Conservation (phyloP, 2,113 vertebrate genomes). For the Vicugna pacos region DNA sequence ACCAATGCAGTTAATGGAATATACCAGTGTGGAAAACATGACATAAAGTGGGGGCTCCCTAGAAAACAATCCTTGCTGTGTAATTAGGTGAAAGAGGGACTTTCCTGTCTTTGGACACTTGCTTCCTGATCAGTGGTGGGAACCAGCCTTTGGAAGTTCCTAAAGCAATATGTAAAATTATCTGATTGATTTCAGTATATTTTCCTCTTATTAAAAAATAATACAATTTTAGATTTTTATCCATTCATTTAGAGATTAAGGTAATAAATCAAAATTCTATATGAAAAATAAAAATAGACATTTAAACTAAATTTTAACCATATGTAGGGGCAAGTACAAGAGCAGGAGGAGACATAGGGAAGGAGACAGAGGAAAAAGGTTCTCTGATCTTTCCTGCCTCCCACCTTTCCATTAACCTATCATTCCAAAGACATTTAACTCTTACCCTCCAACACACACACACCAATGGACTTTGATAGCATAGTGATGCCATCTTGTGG, state of each 20-base stretch:
- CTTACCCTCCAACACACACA: not conserved
- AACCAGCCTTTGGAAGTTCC: not conserved
- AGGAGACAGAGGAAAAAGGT: not conserved
- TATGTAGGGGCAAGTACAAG: not conserved
- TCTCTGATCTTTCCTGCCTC: not conserved
- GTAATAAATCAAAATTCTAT: not conserved
- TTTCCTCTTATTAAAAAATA: not conserved
- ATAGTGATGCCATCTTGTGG: slow-evolving; percentile 11
- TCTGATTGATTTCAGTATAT: not conserved
- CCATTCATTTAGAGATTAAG: not conserved
- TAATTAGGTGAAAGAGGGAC: not conserved
- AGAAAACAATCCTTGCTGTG: not conserved
- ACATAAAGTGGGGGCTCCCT: not conserved
- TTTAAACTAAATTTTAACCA: not conserved
- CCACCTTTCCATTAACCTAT: not conserved
- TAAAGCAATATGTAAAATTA: too few species aligned
- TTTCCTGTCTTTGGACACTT: not conserved
- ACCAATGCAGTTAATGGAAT: not conserved
- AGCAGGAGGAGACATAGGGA: not conserved
- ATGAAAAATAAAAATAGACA: not conserved
- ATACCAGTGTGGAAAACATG: not conserved
- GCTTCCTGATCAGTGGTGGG: not conserved
- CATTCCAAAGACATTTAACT: not conserved
- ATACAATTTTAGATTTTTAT: not conserved
- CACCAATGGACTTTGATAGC: not conserved